phyloP scores from a whole-genome alignment of 2,797 vertebrate species.

The Chiropotes sagulatus region DNA sequence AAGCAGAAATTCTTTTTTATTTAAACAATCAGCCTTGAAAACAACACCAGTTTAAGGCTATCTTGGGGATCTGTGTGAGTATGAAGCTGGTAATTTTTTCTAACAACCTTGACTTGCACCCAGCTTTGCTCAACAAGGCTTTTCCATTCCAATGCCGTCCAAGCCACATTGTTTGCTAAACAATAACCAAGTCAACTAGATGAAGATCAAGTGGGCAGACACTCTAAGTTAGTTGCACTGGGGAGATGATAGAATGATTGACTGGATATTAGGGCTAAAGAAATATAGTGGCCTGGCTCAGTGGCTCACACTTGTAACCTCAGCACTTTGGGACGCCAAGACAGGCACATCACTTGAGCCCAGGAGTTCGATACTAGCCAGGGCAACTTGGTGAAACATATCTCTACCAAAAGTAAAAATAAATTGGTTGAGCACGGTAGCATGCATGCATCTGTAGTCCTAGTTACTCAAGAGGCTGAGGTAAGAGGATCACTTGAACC shows the following conservation, averaged over 20 bases:
- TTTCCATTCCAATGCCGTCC: not conserved
- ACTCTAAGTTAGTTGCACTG: not conserved
- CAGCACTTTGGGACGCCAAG: not conserved
- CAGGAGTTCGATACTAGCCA: not conserved
- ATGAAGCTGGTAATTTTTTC: not conserved
- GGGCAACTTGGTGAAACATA: not conserved
- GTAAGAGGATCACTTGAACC: not conserved
- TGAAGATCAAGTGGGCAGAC: not conserved
- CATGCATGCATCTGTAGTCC: too few relatives aligned
- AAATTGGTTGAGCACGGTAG: not conserved
- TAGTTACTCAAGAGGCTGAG: not conserved
- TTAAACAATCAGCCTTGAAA: not conserved
- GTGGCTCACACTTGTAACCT: not conserved
- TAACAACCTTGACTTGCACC: not conserved
- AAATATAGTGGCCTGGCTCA: not conserved
- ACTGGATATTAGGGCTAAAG: not conserved
- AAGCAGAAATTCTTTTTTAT: not conserved
- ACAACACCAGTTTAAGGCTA: not conserved
- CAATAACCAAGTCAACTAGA: not conserved
- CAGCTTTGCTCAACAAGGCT: not conserved
- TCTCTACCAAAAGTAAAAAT: not conserved
- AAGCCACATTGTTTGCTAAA: not conserved
- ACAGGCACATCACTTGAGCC: not conserved
- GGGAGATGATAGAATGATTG: not conserved
- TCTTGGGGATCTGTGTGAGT: not conserved